Conservation (phyloP, 2,113 vertebrate genomes). For the Baryphthengus martii region DNA sequence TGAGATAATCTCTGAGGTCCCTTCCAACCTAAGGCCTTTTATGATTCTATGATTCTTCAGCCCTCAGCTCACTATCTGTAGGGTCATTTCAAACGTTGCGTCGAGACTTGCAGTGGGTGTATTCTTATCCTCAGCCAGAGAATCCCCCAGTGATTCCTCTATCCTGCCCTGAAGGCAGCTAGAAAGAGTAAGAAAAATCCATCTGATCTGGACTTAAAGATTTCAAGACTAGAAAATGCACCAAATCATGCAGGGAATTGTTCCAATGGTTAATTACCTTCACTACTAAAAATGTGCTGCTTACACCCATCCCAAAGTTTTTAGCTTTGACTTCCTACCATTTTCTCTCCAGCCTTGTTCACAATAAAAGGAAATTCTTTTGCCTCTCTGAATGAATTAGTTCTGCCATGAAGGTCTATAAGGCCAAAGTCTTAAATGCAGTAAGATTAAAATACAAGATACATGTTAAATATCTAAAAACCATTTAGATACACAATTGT, state of each 20-base stretch:
- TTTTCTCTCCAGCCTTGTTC: background rate
- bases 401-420: background rate
- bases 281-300: background rate
- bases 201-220: background rate
- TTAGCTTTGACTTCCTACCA: conserved; percentile 25
- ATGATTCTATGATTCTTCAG: too few relatives aligned
- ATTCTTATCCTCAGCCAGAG: background rate
- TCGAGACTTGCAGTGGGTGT: background rate
- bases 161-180: background rate
- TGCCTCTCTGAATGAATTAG: background rate
- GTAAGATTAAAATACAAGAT: background rate
- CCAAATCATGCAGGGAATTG: background rate
- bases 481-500: background rate
- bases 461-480: background rate
- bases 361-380: conserved; percentile 51
- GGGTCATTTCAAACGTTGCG: rapidly evolving
- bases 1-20: too few relatives aligned
- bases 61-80: too few relatives aligned
- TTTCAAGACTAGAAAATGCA: background rate
- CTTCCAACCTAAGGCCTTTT: too few relatives aligned
- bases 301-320: background rate
- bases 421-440: background rate
- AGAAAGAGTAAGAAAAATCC: background rate
- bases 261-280: background rate
- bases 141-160: background rate